These are phyloP conservation scores for Columba guinea DNA, from an alignment of 2,797 vertebrate species.

Conservation along the genomic window DNA sequence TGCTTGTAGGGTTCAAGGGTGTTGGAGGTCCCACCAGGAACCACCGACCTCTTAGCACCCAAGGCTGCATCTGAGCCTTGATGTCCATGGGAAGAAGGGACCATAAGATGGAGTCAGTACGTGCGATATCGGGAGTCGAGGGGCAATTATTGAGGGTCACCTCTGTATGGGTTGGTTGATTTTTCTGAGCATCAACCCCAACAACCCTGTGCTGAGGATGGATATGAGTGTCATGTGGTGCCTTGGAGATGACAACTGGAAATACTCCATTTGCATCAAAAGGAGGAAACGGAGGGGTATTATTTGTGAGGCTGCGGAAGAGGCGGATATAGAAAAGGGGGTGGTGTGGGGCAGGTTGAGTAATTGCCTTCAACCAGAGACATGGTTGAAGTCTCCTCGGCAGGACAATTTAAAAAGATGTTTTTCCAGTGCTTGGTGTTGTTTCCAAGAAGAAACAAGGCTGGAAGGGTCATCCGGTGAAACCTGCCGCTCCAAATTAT, in stretches of 20 bases:
- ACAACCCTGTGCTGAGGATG: background rate
- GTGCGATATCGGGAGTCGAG: accelerated
- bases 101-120: background rate
- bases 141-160: background rate
- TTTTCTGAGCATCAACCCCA: background rate
- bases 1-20: background rate
- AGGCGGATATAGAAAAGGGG: background rate
- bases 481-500: background rate
- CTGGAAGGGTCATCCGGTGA: background rate
- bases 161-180: accelerated
- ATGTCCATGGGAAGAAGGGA: background rate
- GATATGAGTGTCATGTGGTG: background rate
- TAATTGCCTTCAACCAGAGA: background rate
- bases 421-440: background rate
- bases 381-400: background rate
- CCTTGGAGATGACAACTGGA: background rate
- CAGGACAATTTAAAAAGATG: background rate
- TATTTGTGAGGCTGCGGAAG: background rate
- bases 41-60: background rate
- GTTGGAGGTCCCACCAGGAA: background rate
- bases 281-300: background rate
- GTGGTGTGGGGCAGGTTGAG: background rate
- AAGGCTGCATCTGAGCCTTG: too few relatives aligned
- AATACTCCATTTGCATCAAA: background rate
- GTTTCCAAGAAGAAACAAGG: background rate